Evolutionary conservation across 2,888 invertebrate genomes (phyloP).

Genomic region (Acanthosepion esculentum): DNA sequence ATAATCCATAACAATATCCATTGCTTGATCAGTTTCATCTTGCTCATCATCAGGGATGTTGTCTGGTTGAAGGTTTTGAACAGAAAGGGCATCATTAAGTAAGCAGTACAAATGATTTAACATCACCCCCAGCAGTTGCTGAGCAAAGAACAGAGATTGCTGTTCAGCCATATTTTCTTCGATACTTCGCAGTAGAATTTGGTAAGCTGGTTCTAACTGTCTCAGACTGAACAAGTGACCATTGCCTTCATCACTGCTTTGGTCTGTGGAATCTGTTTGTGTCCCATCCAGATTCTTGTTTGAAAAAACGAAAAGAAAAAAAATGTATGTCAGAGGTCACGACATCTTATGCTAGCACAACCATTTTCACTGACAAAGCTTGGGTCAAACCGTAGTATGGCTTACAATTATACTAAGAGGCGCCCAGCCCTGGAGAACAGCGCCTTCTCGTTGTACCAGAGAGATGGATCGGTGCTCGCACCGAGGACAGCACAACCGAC

Average conservation of each 20-base stretch:
- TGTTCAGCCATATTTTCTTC: slow-evolving; percentile 59
- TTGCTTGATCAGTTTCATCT: slow-evolving; percentile 52
- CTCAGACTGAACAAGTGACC: slow-evolving; percentile 43
- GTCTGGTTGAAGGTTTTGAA: background rate
- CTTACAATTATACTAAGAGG: too few relatives aligned
- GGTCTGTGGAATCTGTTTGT: slow-evolving; percentile 37
- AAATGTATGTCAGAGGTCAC: slow-evolving; percentile 49
- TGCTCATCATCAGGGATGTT: background rate
- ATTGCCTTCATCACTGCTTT: background rate
- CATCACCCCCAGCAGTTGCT: slow-evolving; percentile 64
- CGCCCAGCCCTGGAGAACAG: too few relatives aligned
- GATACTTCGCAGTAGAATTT: slow-evolving; percentile 62
- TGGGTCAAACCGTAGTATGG: too few relatives aligned
- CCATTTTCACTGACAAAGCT: too few relatives aligned
- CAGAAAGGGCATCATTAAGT: slow-evolving; percentile 59
- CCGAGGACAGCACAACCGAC: too few relatives aligned
- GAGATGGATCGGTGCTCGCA: too few relatives aligned
- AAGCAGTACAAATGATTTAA: slow-evolving; percentile 65
- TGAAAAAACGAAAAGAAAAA: too few relatives aligned
- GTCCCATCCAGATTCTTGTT: too few relatives aligned
- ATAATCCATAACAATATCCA: slow-evolving; percentile 54
- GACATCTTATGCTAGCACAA: too few relatives aligned
- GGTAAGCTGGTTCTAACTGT: slow-evolving; percentile 61
- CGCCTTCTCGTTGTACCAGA: too few relatives aligned
- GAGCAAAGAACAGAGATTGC: slow-evolving; percentile 63